A percentile compares a stretch with the other conserved stretches of the same genome.
Evolutionary conservation across 2,113 vertebrate species (phyloP).

Genomic region (Ursus arctos): DNA sequence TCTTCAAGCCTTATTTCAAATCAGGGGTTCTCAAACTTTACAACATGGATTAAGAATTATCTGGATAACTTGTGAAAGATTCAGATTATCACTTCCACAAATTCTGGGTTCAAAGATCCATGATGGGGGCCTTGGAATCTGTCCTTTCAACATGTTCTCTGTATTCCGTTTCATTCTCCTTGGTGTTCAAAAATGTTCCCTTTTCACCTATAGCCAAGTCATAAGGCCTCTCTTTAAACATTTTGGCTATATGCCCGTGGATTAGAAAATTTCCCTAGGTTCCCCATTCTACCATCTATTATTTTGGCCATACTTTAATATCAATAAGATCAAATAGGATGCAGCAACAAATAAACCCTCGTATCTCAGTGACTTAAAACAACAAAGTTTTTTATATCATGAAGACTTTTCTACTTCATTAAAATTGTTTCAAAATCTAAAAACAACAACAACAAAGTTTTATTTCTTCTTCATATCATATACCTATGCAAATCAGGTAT

Average conservation of each 20-base stretch:
- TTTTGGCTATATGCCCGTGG: not conserved
- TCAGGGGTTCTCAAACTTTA: not conserved
- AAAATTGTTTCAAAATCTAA: too few species aligned
- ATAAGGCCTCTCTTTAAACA: not conserved
- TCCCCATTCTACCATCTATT: not conserved
- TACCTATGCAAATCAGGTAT: not conserved
- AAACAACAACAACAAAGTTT: not conserved
- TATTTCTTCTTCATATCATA: not conserved
- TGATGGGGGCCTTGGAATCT: not conserved
- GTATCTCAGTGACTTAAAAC: not conserved
- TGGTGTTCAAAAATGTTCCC: not conserved
- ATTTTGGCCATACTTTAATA: not conserved
- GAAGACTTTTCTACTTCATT: too few species aligned
- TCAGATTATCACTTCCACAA: not conserved
- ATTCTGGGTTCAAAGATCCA: not conserved
- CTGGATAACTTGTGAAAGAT: not conserved
- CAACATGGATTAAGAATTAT: not conserved
- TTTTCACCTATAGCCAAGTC: not conserved
- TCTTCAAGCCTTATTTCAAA: constrained; percentile 7
- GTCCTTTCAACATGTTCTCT: not conserved
- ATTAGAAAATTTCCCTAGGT: not conserved
- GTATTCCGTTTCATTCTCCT: not conserved
- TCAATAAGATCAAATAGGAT: not conserved
- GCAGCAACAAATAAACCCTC: not conserved
- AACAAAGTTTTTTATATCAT: not conserved